These are phyloP conservation scores for Aleiodes alternator DNA, from an alignment of 2,888 invertebrate species.

Conservation along the genomic window DNA sequence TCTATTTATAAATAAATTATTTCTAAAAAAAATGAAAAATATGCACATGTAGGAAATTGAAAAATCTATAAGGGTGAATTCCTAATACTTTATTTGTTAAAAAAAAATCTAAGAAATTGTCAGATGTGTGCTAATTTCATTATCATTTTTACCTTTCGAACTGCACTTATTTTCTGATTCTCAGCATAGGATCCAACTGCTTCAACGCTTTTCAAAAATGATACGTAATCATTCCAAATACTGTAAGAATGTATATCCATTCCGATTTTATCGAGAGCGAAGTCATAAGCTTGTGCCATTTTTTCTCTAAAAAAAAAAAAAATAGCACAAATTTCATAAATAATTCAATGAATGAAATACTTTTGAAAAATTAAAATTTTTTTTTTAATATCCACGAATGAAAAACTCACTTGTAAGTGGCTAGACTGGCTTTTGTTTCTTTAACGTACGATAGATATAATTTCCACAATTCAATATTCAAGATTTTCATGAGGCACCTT, in stretches of 20 bases:
- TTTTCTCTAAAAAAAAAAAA: constrained; percentile 86
- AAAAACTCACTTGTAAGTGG: constrained; percentile 91
- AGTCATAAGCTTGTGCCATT: constrained; percentile 99
- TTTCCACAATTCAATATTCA: constrained; percentile 99
- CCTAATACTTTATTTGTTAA: too few relatives aligned
- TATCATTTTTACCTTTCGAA: constrained; percentile 82
- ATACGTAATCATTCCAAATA: constrained; percentile 98
- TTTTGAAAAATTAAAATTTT: constrained; percentile 4
- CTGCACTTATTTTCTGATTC: constrained; percentile 99
- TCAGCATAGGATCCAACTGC: constrained; percentile 99
- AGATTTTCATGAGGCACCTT: constrained; percentile 97
- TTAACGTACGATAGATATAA: constrained; percentile 98
- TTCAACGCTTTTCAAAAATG: constrained; percentile 96
- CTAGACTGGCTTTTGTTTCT: constrained; percentile 95
- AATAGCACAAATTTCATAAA: constrained; percentile 34
- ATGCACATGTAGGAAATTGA: too few relatives aligned
- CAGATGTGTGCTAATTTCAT: too few relatives aligned
- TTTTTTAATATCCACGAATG: background rate
- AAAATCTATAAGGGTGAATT: too few relatives aligned
- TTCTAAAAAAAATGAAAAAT: too few relatives aligned
- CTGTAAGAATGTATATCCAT: constrained; percentile 98
- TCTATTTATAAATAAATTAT: too few relatives aligned
- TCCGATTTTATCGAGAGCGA: constrained; percentile 98
- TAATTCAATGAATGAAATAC: constrained; percentile 34
- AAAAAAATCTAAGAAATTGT: too few relatives aligned